Base-by-base conservation (phyloP, 1,140 invertebrate species). In the Nomia melanderi region DNA sequence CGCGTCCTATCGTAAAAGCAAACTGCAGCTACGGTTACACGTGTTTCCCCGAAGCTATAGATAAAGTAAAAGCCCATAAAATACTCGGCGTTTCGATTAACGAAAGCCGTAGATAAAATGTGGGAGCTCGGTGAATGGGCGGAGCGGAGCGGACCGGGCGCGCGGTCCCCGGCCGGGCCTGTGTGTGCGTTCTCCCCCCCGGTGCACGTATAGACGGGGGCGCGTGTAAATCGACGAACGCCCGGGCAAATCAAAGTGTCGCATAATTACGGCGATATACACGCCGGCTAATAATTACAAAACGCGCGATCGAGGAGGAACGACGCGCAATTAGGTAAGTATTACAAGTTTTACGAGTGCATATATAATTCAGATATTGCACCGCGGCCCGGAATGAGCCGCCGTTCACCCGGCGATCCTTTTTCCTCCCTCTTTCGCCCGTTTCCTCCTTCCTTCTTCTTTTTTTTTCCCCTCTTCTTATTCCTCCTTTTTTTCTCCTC, bases 11-110 rank as follows among this genome's bases (percentile, higher is more conserved):
- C 71, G 63, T 66, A 67, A 78, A 78, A 74, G 71, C 71, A n/a
- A 69, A 39, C 33, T 63, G 64, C 72, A 57, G 72, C 41, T 17
- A 31, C 56, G 50, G 41, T 78, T 74, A 78, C 72, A 76, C 77
- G 77, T 67, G 64, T 76, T 78, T 76, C 77, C 57, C 14, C 72
- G 71, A 75, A 75, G 63, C 47, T 67, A 29, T 44, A 65, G 72
- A 79, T 76, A 79, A 79, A 76, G 77, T 76, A 79, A 79, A 69
- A 76, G 77, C 63, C 57, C 57, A 47, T 76, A 75, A 79, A 79
- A 69, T 63, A 63, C 63, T n/a, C 72, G 57, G 71, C 77, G 50
- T 67, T 66, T 62, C 77, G 77, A 79, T 79, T 67, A 75, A 79
- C 77, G 63, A 75, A 74, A 78, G 62, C 50, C 69, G 69, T 73